Percentiles rank a stretch among this genome's conserved stretches.
Evolutionary conservation across 64 coral and sea anemone genomes (phyloP).

Genomic region (Porites lutea): DNA sequence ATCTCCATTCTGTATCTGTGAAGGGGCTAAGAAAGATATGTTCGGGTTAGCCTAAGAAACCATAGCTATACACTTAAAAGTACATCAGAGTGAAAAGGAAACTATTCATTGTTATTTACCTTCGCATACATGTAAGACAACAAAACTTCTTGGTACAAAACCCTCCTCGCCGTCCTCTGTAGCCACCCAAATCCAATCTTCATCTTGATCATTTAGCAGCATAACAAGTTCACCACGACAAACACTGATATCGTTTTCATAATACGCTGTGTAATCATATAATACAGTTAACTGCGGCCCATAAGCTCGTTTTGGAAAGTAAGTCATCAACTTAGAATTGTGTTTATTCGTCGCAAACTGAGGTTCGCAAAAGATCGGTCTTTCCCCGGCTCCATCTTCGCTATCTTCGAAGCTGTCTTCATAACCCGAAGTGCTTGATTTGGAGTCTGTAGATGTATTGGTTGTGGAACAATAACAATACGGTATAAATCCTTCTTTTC

Average conservation of each 20-base stretch:
- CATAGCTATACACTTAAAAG: no score
- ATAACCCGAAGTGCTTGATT: conserved; percentile 79
- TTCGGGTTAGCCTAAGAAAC: no score
- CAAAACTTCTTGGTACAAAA: conserved; percentile 89
- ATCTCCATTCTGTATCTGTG: no score
- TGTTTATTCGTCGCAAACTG: neutral
- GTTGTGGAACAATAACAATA: conserved; percentile 74
- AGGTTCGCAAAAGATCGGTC: neutral
- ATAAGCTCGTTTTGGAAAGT: conserved; percentile 90
- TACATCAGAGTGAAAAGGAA: neutral
- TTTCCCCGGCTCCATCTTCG: conserved; percentile 40
- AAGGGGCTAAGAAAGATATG: no score
- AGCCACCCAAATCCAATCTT: conserved; percentile 87
- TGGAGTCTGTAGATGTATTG: conserved; percentile 60
- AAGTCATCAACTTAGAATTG: conserved; percentile 51
- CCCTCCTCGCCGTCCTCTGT: conserved; percentile 86
- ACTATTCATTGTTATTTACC: conserved; percentile 48
- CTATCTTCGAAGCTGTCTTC: conserved; percentile 77
- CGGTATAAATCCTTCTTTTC: conserved; percentile 85
- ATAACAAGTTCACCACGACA: conserved; percentile 86
- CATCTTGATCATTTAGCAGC: conserved; percentile 89
- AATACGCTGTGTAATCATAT: conserved; percentile 78
- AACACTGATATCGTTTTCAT: conserved; percentile 87
- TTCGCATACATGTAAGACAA: conserved; percentile 89
- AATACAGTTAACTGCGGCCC: conserved; percentile 87